A percentile compares a stretch with the other conserved stretches of the same genome.
These are phyloP conservation scores for Harpegnathos saltator DNA, from an alignment of 1,140 invertebrate genomes.

Conservation along the genomic window DNA sequence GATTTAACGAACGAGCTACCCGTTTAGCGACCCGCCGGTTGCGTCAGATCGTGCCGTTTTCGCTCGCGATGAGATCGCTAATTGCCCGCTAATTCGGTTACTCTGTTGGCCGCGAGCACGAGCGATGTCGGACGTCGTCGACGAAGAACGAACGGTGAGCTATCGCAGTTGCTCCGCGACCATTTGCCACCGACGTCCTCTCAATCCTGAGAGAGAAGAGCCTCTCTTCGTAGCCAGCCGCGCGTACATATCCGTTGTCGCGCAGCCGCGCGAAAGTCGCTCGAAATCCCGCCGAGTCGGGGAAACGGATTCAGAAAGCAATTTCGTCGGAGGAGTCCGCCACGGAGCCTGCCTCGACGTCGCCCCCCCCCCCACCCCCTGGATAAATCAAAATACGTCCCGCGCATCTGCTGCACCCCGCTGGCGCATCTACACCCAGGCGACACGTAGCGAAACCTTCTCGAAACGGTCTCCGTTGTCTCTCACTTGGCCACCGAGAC, in stretches of 20 bases:
- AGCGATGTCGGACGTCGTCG: slow-evolving; percentile 3
- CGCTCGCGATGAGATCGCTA: neutral
- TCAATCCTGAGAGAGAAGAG: neutral
- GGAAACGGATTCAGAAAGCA: neutral
- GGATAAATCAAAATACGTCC: neutral
- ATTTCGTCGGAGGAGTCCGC: neutral
- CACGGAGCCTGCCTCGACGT: no score
- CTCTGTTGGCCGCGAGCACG: neutral
- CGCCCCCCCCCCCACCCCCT: no score
- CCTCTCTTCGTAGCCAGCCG: no score
- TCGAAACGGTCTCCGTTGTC: neutral
- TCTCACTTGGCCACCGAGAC: neutral
- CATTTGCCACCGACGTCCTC: neutral
- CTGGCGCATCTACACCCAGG: neutral
- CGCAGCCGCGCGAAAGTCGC: no score
- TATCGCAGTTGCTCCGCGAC: neutral
- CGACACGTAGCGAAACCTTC: neutral
- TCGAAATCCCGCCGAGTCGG: neutral
- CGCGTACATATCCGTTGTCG: no score
- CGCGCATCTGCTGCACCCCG: no score
- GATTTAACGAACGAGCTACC: slow-evolving; percentile 38
- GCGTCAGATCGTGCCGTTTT: neutral
- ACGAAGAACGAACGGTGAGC: slow-evolving; percentile 17
- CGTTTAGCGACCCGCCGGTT: neutral
- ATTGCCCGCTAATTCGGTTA: slow-evolving; percentile 8